Percentiles rank a stretch among this genome's conserved stretches.
Conservation (phyloP, 2,888 invertebrate genomes). For the Ennomos quercinarius region DNA sequence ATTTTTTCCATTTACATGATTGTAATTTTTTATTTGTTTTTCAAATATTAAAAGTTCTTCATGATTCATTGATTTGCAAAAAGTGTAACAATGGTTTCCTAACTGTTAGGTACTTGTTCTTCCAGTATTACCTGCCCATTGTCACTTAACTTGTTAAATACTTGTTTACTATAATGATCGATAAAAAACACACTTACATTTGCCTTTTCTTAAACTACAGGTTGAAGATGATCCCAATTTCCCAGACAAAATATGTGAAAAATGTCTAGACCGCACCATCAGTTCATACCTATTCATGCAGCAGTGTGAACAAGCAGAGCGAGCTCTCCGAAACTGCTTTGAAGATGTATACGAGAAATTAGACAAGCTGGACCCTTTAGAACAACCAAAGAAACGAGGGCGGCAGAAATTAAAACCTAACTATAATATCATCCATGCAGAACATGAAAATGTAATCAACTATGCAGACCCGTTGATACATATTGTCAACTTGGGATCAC, state of each 20-base stretch:
- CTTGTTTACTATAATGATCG: no score
- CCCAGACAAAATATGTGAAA: constrained; percentile 70
- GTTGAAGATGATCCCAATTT: constrained; percentile 60
- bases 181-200: no score
- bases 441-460: constrained; percentile 65
- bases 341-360: constrained; percentile 72
- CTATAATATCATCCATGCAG: constrained; percentile 57
- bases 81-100: no score
- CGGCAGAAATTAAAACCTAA: constrained; percentile 69
- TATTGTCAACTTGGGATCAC: constrained; percentile 58
- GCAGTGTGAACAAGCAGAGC: constrained; percentile 70
- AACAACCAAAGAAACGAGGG: constrained; percentile 63
- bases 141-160: no score
- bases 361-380: constrained; percentile 70
- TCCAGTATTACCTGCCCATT: no score
- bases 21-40: no score
- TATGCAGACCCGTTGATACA: constrained; percentile 73
- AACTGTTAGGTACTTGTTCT: no score
- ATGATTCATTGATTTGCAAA: no score
- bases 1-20: no score
- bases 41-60: no score
- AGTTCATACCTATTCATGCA: constrained; percentile 71
- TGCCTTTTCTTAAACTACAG: constrained; percentile 53
- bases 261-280: constrained; percentile 64
- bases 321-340: constrained; percentile 71